These are phyloP conservation scores for Oreochromis tanganicae DNA, from an alignment of 2,113 vertebrate species.

Conservation along the genomic window DNA sequence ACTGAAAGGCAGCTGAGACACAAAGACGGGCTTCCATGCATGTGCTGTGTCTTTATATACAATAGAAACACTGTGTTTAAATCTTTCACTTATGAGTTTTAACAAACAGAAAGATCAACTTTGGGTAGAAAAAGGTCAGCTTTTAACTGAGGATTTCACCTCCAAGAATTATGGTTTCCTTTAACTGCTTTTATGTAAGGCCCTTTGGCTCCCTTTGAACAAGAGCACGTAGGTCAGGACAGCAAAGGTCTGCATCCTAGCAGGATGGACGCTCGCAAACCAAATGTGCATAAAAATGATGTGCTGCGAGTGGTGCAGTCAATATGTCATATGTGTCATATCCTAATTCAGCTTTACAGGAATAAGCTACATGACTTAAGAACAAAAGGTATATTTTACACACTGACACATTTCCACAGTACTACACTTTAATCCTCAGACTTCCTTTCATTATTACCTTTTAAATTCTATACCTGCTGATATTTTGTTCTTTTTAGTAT, in stretches of 20 bases:
- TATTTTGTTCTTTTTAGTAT: neutral
- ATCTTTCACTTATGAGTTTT: neutral
- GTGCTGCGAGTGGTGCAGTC: neutral
- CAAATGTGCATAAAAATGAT: neutral
- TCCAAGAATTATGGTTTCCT: neutral
- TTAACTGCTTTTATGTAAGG: neutral
- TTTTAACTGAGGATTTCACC: slow-evolving; percentile 18
- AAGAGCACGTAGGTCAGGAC: neutral
- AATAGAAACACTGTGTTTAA: neutral
- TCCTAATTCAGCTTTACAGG: neutral
- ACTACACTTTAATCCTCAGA: neutral
- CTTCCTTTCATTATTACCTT: neutral
- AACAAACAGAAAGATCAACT: neutral
- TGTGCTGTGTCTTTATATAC: neutral
- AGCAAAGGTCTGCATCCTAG: neutral
- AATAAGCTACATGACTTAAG: neutral
- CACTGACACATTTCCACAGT: neutral
- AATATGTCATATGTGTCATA: neutral
- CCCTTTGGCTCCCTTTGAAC: neutral
- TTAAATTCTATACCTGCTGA: neutral
- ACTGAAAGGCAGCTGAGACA: neutral
- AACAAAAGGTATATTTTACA: neutral
- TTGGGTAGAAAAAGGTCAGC: neutral
- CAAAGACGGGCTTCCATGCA: slow-evolving; percentile 1
- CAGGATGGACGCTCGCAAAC: neutral